phyloP scores from a whole-genome alignment of 1,140 invertebrate species.

The Scaptomyza pallida region DNA sequence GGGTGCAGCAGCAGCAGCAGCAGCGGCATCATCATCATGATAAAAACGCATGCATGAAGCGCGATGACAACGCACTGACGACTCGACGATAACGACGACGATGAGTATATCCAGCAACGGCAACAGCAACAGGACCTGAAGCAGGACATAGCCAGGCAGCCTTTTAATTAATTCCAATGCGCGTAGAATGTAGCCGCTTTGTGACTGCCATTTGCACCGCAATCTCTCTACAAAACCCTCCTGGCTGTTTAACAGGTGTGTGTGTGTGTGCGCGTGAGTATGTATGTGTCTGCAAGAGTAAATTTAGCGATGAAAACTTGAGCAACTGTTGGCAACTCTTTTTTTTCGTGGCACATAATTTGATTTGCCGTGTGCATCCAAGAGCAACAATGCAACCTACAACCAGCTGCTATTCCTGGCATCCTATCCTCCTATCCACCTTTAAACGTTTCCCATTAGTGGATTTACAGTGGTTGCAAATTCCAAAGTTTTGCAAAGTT shows the following conservation, averaged over 20 bases:
- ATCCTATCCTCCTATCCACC: neutral
- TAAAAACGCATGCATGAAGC: neutral
- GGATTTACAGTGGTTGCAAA: constrained; percentile 2
- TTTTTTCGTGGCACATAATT: constrained; percentile 48
- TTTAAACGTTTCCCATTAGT: neutral
- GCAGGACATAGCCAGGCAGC: constrained; percentile 35
- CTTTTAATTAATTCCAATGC: constrained; percentile 75
- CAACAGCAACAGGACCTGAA: neutral
- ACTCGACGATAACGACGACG: constrained; percentile 24
- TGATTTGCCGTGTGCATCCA: constrained; percentile 49
- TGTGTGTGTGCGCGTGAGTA: neutral
- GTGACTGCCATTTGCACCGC: constrained; percentile 5
- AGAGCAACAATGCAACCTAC: constrained; percentile 33
- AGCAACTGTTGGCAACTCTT: constrained; percentile 48
- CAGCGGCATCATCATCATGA: constrained; percentile 7
- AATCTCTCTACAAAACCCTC: neutral
- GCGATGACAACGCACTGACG: constrained; percentile 3
- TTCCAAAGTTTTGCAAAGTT: neutral
- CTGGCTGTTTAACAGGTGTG: constrained; percentile 17
- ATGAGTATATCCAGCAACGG: constrained; percentile 4
- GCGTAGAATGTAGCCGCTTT: constrained; percentile 60
- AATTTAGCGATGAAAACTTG: constrained; percentile 35
- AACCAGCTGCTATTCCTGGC: constrained; percentile 4
- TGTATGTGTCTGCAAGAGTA: neutral
- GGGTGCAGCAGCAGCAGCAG: constrained; percentile 7